Evolutionary conservation across 2,888 invertebrate genomes (phyloP).

Genomic region (Flexamia atlantica): DNA sequence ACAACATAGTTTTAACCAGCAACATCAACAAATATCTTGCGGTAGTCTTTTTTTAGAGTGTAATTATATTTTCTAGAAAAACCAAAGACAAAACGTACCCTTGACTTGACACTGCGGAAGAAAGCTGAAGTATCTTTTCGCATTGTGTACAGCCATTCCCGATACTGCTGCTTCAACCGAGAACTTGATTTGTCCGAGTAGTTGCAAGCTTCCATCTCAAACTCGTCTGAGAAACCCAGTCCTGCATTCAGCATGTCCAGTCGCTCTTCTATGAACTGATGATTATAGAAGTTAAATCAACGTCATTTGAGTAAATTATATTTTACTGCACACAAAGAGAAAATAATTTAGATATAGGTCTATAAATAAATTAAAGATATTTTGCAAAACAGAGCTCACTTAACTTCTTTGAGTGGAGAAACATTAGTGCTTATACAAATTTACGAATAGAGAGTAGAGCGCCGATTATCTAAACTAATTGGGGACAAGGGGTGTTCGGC

Average conservation of each 20-base stretch:
- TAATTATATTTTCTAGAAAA: background rate
- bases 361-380: too few relatives aligned
- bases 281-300: too few relatives aligned
- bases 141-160: conserved; percentile 89
- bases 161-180: conserved; percentile 83
- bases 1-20: background rate
- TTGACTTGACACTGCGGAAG: conserved; percentile 92
- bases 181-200: conserved; percentile 82
- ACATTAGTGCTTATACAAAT: too few relatives aligned
- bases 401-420: too few relatives aligned
- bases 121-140: conserved; percentile 90
- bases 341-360: too few relatives aligned
- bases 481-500: too few relatives aligned
- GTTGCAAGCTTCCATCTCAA: conserved; percentile 92
- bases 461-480: too few relatives aligned
- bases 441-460: too few relatives aligned
- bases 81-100: conserved; percentile 77
- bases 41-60: background rate
- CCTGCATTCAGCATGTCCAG: conserved; percentile 96
- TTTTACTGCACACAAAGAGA: too few relatives aligned
- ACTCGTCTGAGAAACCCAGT: conserved; percentile 95
- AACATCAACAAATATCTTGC: background rate
- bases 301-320: too few relatives aligned
- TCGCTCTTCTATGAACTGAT: conserved; percentile 95
- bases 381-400: too few relatives aligned